Evolutionary conservation across 2,888 invertebrate species (phyloP), one percentile per base, ranked within the genome.

Genomic region (Stomorhina lunata): DNA sequence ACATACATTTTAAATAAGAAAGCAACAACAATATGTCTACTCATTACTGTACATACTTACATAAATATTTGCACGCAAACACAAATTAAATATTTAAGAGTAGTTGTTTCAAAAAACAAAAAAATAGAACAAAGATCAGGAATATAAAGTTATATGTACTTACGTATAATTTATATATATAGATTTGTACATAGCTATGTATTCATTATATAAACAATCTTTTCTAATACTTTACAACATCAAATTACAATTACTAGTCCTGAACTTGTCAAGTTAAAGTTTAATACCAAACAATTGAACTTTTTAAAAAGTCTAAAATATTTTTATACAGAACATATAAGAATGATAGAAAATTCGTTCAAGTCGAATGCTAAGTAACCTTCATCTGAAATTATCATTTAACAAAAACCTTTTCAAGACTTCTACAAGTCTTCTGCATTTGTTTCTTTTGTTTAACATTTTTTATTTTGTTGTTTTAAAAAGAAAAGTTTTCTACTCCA

Each of bases 221-320:
- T 22, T 4, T 48, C 22, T 48, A 2, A 17, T 43, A 17, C 6
- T 17, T 48, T 48, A 20, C 45, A 20, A 45, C 20, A 45, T 45
- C 10, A 9, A 45, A 48, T 1, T 48, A 48, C 57, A 57, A 57
- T 20, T 57, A 34, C 57, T 57, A 57, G 57, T 57, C 57, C 32
- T 32, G 57, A 57, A 17, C 57, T 57, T 57, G 57, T 57, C 57
- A 57, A 57, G 34, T 34, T 57, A 20, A 10, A 32, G 17, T 57
- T 10, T 34, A 57, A 57, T 57, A 57, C 34, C 57, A 57, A 57
- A 34, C 32, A 20, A 17, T 22, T 12, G 48, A 22, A 9, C 48
- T 48, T 20, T 48, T 48, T 5, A 4, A 48, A 48, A 48, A 12
- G 48, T 22, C 22, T 5, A 22, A 22, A 22, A 22, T 12, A 48